These are phyloP conservation scores for Ameiurus melas DNA, from an alignment of 2,113 vertebrate species.

Conservation along the genomic window DNA sequence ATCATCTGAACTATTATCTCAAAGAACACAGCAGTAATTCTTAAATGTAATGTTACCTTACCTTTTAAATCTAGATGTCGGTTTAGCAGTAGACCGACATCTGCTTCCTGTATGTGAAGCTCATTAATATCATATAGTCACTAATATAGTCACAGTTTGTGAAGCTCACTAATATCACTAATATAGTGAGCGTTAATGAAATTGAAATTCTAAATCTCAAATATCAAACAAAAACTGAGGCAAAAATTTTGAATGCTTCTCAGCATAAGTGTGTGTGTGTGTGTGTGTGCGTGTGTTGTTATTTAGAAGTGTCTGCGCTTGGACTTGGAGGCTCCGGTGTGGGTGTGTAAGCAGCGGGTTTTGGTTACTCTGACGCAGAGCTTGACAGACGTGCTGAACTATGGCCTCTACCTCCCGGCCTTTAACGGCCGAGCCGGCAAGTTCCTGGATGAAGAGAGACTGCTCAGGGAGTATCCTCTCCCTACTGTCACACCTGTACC, in stretches of 20 bases:
- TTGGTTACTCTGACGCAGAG: conserved; percentile 95
- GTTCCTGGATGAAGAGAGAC: conserved; percentile 94
- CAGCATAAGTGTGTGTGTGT: conserved; percentile 11
- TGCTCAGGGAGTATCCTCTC: conserved; percentile 90
- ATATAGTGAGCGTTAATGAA: neutral
- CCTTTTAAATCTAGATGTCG: no score
- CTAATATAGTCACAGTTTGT: neutral
- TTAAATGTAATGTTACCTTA: neutral
- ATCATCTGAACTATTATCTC: conserved; percentile 6
- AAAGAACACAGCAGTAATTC: conserved; percentile 10
- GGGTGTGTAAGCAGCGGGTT: conserved; percentile 94
- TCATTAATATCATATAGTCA: neutral
- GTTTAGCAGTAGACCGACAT: neutral
- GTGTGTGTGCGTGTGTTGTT: conserved; percentile 36
- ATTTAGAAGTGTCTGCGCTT: conserved; percentile 90
- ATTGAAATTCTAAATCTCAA: neutral
- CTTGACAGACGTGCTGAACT: conserved; percentile 96
- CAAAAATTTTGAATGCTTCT: neutral
- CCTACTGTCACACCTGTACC: conserved; percentile 89
- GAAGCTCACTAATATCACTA: neutral
- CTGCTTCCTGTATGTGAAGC: neutral
- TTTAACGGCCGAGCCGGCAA: conserved; percentile 94
- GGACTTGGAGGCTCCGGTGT: conserved; percentile 89
- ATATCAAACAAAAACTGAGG: neutral
- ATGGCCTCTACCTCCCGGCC: conserved; percentile 96